Evolutionary conservation across 2,888 invertebrate species (phyloP), one percentile per base, ranked within the genome.

Genomic region (Panzeria rudis): DNA sequence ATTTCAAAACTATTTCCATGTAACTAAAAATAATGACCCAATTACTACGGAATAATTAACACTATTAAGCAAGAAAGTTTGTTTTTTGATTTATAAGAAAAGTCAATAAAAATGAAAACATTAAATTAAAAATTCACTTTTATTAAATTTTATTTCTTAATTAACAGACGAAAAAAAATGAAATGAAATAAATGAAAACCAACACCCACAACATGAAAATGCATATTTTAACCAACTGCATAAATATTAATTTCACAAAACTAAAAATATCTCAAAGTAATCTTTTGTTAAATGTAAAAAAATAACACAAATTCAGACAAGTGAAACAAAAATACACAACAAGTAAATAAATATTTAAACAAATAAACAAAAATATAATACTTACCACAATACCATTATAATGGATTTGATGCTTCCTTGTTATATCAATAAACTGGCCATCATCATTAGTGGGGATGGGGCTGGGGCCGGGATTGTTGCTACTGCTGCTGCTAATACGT

Each of bases 351-450:
- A 66, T 56, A 72, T 75, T 61, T 75, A 2, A 29, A 29, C n/a
- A 66, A 75, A 41, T 71, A 50, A 15, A 9, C 20, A n/a, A 52
- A 59, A 41, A 71, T 17, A 32, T 50, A 52, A 23, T 23, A 87
- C 88, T 90, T 87, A 92, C 92, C 92, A 92, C 91, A 88, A 90
- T 88, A 88, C 91, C 92, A 89, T 92, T 90, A 76, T 89, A 87
- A 61, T 89, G 88, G 75, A 92, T 88, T 88, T 90, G 90, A 81
- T 89, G 89, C 86, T 90, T 90, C 88, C 91, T 91, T 79, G 90
- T 90, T 88, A 92, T 88, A 88, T 90, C 90, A 72, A 92, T 90
- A 86, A 89, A 90, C 41, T 86, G 86, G 38, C 86, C 86, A 86
- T 82, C 86, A 64, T 83, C 52, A 59, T 13, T 44, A 17, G 29